phyloP scores from a whole-genome alignment of 2,888 invertebrate genomes.

The Parnassius apollo region DNA sequence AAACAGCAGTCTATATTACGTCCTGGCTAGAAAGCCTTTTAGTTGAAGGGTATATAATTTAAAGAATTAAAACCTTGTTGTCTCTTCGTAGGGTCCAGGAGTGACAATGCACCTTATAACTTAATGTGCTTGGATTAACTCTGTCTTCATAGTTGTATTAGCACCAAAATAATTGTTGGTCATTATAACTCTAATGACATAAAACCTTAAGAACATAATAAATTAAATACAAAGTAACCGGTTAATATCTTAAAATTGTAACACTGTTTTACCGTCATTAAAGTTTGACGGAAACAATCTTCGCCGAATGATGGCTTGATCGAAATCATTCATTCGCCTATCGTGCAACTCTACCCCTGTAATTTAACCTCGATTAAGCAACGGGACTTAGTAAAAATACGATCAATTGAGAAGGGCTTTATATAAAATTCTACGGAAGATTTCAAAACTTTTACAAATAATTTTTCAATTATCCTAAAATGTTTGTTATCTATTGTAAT shows the following conservation, averaged over 20 bases:
- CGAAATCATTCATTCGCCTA: slow-evolving; percentile 25
- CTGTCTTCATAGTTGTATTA: too few species aligned
- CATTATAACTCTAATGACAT: too few species aligned
- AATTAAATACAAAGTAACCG: too few species aligned
- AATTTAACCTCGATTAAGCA: slow-evolving; percentile 26
- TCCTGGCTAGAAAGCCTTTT: too few species aligned
- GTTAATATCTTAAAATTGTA: background rate
- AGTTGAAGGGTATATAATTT: too few species aligned
- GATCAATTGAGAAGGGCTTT: slow-evolving; percentile 12
- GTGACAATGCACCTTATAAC: too few species aligned
- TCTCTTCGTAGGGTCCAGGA: too few species aligned
- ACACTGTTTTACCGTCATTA: background rate
- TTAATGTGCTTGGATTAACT: too few species aligned
- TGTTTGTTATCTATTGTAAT: background rate
- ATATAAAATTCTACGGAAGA: slow-evolving; percentile 15
- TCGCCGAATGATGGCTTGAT: slow-evolving; percentile 5
- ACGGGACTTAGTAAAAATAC: slow-evolving; percentile 19
- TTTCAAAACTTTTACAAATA: slow-evolving; percentile 22
- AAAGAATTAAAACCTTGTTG: too few species aligned
- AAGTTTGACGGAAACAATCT: slow-evolving; percentile 4
- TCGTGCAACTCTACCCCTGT: slow-evolving; percentile 21
- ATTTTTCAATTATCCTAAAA: slow-evolving; percentile 5
- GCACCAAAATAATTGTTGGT: too few species aligned
- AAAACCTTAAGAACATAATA: too few species aligned
- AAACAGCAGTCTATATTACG: too few species aligned